phyloP scores from a whole-genome alignment of 2,113 vertebrate species.

The Carlito syrichta region DNA sequence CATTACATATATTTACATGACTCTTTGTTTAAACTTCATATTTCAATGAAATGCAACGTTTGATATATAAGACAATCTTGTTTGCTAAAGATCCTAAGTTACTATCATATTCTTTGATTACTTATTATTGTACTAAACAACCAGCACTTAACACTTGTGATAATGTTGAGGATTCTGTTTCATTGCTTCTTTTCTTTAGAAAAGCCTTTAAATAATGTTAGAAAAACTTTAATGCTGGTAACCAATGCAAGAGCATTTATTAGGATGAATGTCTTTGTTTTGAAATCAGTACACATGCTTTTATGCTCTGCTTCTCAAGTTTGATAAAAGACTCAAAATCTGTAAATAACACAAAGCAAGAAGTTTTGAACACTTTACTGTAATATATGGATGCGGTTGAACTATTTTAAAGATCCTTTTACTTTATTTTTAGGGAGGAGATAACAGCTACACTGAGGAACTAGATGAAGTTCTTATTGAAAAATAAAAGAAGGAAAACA shows the following conservation, averaged over 20 bases:
- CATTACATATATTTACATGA: not conserved
- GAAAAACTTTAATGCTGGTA: not conserved
- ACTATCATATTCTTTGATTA: not conserved
- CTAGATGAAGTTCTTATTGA: not conserved
- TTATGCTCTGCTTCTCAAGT: slow-evolving; percentile 27
- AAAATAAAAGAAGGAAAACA: not conserved
- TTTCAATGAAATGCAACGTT: not conserved
- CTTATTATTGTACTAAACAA: not conserved
- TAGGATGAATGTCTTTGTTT: slow-evolving; percentile 29
- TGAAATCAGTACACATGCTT: slow-evolving; percentile 17
- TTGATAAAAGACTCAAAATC: slow-evolving; percentile 36
- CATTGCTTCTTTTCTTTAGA: not conserved
- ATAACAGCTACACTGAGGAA: not conserved
- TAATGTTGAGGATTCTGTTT: not conserved
- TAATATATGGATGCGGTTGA: slow-evolving; percentile 36
- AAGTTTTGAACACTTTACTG: not conserved
- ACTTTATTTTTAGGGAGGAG: not conserved
- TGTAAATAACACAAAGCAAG: slow-evolving; percentile 44
- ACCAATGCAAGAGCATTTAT: not conserved
- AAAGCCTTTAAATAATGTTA: slow-evolving; percentile 6
- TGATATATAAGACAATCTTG: not conserved
- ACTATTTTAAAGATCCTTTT: slow-evolving; percentile 12
- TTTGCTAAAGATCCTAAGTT: not conserved
- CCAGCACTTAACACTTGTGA: not conserved
- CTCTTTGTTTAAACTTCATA: not conserved